Evolutionary conservation across 2,888 invertebrate genomes (phyloP).

Genomic region (Mystacides longicornis): DNA sequence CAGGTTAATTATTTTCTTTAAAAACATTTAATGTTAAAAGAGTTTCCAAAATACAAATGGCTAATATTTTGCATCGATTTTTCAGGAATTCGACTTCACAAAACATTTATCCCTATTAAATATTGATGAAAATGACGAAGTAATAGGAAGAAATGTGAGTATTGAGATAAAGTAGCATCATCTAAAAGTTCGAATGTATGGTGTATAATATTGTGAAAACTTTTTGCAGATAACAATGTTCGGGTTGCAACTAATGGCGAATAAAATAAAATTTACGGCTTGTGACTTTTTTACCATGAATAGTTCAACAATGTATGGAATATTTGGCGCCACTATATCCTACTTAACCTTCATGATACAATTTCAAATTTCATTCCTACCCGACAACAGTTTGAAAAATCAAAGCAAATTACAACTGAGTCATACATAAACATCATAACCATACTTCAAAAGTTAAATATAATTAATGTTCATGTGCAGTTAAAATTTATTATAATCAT

Average conservation of each 20-base stretch:
- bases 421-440: no score
- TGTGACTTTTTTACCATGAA: background rate
- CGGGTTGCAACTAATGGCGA: background rate
- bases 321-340: background rate
- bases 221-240: background rate
- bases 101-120: background rate
- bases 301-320: background rate
- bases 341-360: background rate
- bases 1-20: background rate
- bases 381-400: no score
- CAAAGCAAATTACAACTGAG: no score
- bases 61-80: background rate
- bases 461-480: no score
- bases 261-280: background rate
- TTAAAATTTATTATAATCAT: no score
- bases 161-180: no score
- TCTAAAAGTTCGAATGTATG: no score
- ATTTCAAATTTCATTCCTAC: background rate
- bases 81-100: background rate
- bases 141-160: background rate
- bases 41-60: background rate
- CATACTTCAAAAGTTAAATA: no score
- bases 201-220: no score
- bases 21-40: background rate
- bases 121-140: background rate